Conservation (phyloP, 1,140 invertebrate species). For the Drosophila mojavensis region DNA sequence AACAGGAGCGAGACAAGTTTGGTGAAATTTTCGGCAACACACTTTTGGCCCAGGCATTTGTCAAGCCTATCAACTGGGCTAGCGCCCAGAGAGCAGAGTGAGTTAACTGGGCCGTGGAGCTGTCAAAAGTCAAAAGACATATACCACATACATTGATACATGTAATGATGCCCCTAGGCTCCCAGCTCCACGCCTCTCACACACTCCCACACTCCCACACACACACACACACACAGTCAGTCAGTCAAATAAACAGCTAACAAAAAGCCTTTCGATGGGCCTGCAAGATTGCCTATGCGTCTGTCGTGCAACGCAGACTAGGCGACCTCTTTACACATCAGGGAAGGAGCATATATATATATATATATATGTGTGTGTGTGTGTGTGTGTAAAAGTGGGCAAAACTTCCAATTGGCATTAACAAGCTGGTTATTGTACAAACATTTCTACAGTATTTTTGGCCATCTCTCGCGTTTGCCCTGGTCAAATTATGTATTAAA, state of each 20-base stretch:
- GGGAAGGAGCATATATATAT: background rate
- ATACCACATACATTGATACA: slow-evolving; percentile 44
- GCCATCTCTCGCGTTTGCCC: no score
- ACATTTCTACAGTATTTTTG: background rate
- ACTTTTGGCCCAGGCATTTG: slow-evolving; percentile 59
- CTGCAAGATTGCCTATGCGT: slow-evolving; percentile 20
- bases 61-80: slow-evolving; percentile 44
- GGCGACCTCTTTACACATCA: slow-evolving; percentile 38
- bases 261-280: slow-evolving; percentile 33
- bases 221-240: slow-evolving; percentile 11
- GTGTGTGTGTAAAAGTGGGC: slow-evolving; percentile 1
- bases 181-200: slow-evolving; percentile 22
- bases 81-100: background rate
- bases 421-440: slow-evolving; percentile 42
- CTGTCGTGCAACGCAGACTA: background rate
- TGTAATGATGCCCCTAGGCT: slow-evolving; percentile 31
- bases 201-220: slow-evolving; percentile 26
- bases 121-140: slow-evolving; percentile 50
- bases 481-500: no score
- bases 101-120: background rate
- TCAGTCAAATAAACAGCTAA: slow-evolving; percentile 64
- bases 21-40: slow-evolving; percentile 48
- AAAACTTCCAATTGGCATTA: slow-evolving; percentile 53
- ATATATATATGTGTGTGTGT: background rate
- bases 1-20: slow-evolving; percentile 48